Conservation (phyloP, 2,888 invertebrate genomes). For the Sinelater perroti region DNA sequence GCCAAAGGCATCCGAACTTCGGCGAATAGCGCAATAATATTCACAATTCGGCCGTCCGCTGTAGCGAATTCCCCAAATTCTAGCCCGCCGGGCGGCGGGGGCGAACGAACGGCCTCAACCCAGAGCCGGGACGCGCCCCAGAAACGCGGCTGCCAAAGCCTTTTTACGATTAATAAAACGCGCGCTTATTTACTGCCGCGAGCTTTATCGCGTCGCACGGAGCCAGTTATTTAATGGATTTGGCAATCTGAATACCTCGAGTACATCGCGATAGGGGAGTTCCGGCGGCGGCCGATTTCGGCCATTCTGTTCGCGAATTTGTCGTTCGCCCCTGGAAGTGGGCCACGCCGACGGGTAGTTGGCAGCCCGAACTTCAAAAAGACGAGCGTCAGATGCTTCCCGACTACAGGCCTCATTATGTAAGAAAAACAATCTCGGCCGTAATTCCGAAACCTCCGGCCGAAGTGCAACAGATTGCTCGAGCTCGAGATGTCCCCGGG, state of each 20-base stretch:
- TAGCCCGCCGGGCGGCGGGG: not conserved
- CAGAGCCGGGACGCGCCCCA: slow-evolving; percentile 1
- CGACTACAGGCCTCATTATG: too few relatives aligned
- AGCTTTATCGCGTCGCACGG: slow-evolving; percentile 11
- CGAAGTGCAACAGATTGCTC: too few relatives aligned
- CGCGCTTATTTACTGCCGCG: slow-evolving; percentile 15
- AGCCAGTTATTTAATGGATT: slow-evolving; percentile 17
- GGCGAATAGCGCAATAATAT: not conserved
- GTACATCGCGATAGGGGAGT: not conserved
- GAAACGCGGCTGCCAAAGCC: slow-evolving; percentile 8
- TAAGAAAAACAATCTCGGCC: too few relatives aligned
- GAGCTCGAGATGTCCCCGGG: too few relatives aligned
- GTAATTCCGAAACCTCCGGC: too few relatives aligned
- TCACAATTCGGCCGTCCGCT: not conserved
- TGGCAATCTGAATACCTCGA: slow-evolving; percentile 13
- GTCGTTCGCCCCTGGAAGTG: too few relatives aligned
- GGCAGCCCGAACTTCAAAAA: too few relatives aligned
- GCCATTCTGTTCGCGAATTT: too few relatives aligned
- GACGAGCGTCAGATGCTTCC: too few relatives aligned
- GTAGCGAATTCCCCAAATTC: slow-evolving; percentile 1
- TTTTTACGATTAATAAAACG: slow-evolving; percentile 21
- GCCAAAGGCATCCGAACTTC: not conserved
- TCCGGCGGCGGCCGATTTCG: too few relatives aligned
- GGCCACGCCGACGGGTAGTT: too few relatives aligned
- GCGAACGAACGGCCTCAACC: slow-evolving; percentile 7